These are phyloP conservation scores for Microcebus lehilahytsara DNA, from an alignment of 2,113 vertebrate species.

Conservation along the genomic window DNA sequence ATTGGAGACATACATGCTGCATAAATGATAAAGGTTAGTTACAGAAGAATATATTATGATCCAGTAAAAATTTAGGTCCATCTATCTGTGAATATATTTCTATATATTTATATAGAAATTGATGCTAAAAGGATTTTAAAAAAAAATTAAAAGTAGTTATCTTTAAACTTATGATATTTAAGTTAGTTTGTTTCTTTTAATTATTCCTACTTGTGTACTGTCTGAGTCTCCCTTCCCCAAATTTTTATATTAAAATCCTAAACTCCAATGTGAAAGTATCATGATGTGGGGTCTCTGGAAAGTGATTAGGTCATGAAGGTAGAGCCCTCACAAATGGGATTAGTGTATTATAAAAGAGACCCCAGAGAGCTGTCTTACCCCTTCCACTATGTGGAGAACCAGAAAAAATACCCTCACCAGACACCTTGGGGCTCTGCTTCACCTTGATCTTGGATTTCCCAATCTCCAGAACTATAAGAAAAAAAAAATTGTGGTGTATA, in stretches of 20 bases:
- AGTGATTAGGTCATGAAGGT: not conserved
- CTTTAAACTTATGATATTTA: not conserved
- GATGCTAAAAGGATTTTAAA: not conserved
- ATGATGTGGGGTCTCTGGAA: not conserved
- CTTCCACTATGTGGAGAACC: not conserved
- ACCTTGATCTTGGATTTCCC: not conserved
- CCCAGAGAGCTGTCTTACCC: not conserved
- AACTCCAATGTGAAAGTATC: not conserved
- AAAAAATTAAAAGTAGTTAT: not conserved
- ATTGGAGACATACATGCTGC: not conserved
- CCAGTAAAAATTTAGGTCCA: not conserved
- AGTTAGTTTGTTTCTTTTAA: not conserved
- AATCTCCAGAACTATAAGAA: not conserved
- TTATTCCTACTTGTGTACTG: not conserved
- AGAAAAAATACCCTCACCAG: not conserved
- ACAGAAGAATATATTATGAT: not conserved
- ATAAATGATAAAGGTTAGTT: not conserved
- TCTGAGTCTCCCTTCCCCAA: not conserved
- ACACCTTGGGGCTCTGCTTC: not conserved
- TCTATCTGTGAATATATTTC: not conserved
- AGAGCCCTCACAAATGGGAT: not conserved
- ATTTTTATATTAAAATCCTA: not conserved
- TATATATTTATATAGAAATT: not conserved
- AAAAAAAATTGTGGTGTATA: not conserved
- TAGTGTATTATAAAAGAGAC: not conserved